phyloP scores from a whole-genome alignment of 2,888 invertebrate genomes.

The Acanthosepion esculentum region DNA sequence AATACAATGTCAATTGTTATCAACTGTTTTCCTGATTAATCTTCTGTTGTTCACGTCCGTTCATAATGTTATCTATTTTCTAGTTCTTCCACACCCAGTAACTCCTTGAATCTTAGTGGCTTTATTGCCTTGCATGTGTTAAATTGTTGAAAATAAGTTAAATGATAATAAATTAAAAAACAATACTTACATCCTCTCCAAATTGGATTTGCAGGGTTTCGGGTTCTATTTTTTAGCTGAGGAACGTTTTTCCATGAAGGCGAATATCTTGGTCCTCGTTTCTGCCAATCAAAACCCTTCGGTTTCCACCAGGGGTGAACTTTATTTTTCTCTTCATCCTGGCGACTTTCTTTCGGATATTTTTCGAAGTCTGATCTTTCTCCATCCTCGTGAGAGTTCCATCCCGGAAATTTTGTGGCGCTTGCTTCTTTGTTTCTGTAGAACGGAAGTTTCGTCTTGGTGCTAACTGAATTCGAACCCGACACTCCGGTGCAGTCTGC shows the following conservation, averaged over 20 bases:
- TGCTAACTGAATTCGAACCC: background rate
- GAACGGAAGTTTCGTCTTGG: background rate
- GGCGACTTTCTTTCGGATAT: background rate
- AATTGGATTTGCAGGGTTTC: background rate
- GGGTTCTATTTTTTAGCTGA: background rate
- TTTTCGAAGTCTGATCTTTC: background rate
- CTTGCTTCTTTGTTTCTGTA: background rate
- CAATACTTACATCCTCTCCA: constrained; percentile 21
- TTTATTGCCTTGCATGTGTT: no score
- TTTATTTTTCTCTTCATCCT: background rate
- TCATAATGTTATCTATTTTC: no score
- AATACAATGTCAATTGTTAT: no score
- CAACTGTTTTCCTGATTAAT: no score
- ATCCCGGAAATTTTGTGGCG: background rate
- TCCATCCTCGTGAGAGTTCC: background rate
- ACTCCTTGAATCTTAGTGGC: no score
- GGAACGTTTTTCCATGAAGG: background rate
- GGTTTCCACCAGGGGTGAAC: constrained; percentile 40
- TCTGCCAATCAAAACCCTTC: background rate
- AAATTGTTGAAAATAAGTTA: no score
- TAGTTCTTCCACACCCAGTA: no score
- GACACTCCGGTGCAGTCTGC: constrained; percentile 54
- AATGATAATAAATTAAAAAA: background rate
- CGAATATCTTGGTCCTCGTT: background rate
- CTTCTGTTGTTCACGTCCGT: no score